phyloP scores from a whole-genome alignment of 2,797 vertebrate species.

The Thunnus albacares region DNA sequence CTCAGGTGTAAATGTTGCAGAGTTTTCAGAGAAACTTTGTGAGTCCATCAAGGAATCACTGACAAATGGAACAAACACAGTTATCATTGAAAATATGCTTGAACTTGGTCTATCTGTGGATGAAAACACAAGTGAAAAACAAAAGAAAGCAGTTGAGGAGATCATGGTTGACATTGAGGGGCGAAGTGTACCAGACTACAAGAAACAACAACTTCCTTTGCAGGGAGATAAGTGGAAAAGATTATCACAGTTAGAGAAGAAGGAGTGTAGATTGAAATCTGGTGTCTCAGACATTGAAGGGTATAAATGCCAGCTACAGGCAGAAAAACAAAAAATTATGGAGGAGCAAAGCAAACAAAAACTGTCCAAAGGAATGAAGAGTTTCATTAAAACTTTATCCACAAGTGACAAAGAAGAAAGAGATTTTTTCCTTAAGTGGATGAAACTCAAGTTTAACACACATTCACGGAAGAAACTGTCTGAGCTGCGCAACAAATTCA shows the following conservation, averaged over 20 bases:
- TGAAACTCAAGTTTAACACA: constrained; percentile 40
- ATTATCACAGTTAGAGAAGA: constrained; percentile 43
- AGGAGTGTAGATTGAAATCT: constrained; percentile 31
- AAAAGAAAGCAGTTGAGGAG: constrained; percentile 30
- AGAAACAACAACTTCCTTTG: constrained; percentile 46
- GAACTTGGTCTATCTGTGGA: constrained; percentile 45
- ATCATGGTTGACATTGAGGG: not conserved
- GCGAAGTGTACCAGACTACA: constrained; percentile 16
- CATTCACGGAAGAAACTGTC: constrained; percentile 24
- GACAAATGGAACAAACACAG: too few species aligned
- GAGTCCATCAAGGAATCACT: constrained; percentile 46
- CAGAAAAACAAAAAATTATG: constrained; percentile 25
- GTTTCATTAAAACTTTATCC: constrained; percentile 5
- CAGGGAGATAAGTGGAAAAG: constrained; percentile 54
- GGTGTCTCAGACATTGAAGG: fast-evolving
- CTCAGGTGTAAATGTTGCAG: constrained; percentile 29
- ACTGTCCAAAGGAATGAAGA: not conserved
- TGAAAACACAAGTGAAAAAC: not conserved
- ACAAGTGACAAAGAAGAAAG: constrained; percentile 26
- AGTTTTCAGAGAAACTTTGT: constrained; percentile 46
- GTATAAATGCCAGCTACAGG: constrained; percentile 23
- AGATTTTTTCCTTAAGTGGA: constrained; percentile 50
- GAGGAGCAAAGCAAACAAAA: constrained; percentile 36
- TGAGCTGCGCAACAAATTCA: not conserved
- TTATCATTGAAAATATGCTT: too few species aligned